Conservation (phyloP, 2,797 vertebrate genomes). For the Malurus splendens region DNA sequence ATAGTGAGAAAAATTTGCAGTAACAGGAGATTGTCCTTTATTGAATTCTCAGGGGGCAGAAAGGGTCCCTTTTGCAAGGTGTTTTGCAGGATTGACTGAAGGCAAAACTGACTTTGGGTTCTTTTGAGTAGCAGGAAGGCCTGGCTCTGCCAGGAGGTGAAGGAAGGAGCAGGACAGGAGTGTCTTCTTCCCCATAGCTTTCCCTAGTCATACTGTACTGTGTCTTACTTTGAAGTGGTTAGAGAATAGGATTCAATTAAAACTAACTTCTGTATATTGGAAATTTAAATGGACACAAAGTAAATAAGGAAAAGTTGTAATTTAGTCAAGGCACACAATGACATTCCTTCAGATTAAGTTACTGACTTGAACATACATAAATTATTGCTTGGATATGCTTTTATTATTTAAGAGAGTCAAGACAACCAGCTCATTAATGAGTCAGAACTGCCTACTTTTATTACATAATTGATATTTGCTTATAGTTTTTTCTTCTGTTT, state of each 20-base stretch:
- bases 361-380: not conserved
- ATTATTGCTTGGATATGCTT: too few species aligned
- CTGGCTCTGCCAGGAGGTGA: not conserved
- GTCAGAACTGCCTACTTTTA: not conserved
- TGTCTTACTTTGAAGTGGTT: not conserved
- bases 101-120: not conserved
- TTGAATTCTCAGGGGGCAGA: not conserved
- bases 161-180: not conserved
- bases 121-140: not conserved
- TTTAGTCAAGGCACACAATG: slow-evolving; percentile 1
- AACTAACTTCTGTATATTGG: not conserved
- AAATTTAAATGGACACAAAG: not conserved
- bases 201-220: not conserved
- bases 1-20: not conserved
- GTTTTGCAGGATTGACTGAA: not conserved
- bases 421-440: not conserved
- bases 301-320: not conserved
- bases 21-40: not conserved
- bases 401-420: not conserved
- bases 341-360: not conserved
- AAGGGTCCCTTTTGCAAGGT: not conserved
- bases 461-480: not conserved
- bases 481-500: not conserved
- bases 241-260: not conserved
- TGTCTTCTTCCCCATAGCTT: not conserved